A percentile compares a stretch with the other conserved stretches of the same genome.
phyloP scores from a whole-genome alignment of 2,888 invertebrate species.

The Agrilus mali region DNA sequence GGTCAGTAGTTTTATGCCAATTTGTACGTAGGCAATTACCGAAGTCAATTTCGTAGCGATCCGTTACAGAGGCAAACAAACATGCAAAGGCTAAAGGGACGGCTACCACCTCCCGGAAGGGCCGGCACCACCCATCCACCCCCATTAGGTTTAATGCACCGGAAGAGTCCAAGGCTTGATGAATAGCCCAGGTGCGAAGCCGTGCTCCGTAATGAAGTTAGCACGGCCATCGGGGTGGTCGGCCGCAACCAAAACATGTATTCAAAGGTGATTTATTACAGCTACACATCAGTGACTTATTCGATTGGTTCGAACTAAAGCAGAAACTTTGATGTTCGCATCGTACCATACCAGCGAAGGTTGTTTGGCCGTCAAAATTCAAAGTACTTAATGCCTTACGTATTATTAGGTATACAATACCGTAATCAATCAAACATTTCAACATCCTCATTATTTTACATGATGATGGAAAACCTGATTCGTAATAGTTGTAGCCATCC shows the following conservation, averaged over 20 bases:
- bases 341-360: no score
- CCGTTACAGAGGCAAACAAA: no score
- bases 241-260: conserved; percentile 29
- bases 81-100: no score
- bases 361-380: no score
- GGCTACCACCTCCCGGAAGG: conserved; percentile 10
- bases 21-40: no score
- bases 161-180: conserved; percentile 20
- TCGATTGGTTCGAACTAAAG: conserved; percentile 18
- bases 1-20: no score
- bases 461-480: no score
- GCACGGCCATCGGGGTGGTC: conserved; percentile 25
- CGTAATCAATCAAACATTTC: no score
- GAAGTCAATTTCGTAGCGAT: no score
- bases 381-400: neutral
- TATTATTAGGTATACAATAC: neutral
- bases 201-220: conserved; percentile 28
- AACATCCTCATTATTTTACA: no score
- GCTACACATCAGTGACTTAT: conserved; percentile 17
- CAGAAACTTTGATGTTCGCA: conserved; percentile 11
- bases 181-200: conserved; percentile 26
- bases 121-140: conserved; percentile 1
- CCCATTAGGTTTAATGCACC: conserved; percentile 5
- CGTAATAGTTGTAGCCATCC: no score
- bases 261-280: conserved; percentile 27